These are phyloP conservation scores for Neoitamus cyanurus DNA, from an alignment of 2,888 invertebrate genomes.

Conservation along the genomic window DNA sequence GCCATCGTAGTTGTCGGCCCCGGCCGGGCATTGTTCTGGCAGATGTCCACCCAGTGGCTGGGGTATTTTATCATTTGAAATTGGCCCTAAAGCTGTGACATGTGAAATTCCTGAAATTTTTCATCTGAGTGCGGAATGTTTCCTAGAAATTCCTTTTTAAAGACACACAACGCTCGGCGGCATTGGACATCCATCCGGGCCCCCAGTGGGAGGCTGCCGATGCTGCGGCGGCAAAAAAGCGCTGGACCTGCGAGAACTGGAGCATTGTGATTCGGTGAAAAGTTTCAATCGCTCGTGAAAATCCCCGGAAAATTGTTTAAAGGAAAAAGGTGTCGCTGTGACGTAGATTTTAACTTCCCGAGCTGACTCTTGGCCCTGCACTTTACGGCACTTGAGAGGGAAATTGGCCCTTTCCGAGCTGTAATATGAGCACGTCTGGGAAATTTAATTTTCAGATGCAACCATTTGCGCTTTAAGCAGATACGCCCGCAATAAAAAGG, in stretches of 20 bases:
- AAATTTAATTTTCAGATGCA: constrained; percentile 1
- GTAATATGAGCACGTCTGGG: neutral
- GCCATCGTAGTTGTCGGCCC: neutral
- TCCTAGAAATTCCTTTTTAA: constrained; percentile 18
- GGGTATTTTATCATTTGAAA: constrained; percentile 30
- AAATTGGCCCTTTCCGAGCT: neutral
- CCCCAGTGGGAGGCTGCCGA: neutral
- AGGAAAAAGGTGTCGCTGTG: neutral
- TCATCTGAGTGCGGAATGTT: constrained; percentile 12
- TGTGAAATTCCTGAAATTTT: constrained; percentile 37
- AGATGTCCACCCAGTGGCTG: constrained; percentile 16
- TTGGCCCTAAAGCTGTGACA: constrained; percentile 25
- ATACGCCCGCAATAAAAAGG: neutral
- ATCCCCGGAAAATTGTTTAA: neutral
- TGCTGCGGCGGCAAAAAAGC: neutral
- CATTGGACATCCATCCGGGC: neutral
- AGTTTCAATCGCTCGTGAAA: constrained; percentile 4
- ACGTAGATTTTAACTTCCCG: neutral
- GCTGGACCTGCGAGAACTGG: neutral
- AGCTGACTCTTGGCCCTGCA: neutral
- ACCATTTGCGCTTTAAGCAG: neutral
- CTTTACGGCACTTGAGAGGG: neutral
- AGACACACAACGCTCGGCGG: neutral
- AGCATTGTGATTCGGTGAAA: constrained; percentile 23
- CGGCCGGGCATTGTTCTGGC: constrained; percentile 28